Conservation (phyloP, 2,888 invertebrate genomes). For the Lepidocyrtinus sp. region DNA sequence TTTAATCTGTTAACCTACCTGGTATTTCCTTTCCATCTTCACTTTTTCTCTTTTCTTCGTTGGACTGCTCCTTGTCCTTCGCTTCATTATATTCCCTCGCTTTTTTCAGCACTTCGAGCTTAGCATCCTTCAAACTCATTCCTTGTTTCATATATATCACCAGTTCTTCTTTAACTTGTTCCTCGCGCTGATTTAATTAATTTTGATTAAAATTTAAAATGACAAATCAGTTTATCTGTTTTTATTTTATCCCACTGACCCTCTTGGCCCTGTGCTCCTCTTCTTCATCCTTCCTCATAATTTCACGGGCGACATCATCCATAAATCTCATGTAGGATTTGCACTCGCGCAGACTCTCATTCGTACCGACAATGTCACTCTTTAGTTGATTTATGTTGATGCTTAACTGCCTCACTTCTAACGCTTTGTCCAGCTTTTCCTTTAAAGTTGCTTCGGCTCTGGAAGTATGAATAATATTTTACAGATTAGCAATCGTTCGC, state of each 20-base stretch:
- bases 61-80: conserved; percentile 33
- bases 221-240: background rate
- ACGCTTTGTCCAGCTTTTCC: conserved; percentile 62
- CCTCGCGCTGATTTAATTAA: conserved; percentile 60
- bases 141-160: conserved; percentile 76
- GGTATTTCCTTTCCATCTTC: background rate
- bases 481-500: background rate
- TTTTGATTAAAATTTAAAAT: background rate
- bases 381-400: conserved; percentile 67
- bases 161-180: conserved; percentile 69
- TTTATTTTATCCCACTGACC: conserved; percentile 43
- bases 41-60: conserved; percentile 15
- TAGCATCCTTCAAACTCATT: conserved; percentile 80
- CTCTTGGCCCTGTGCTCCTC: conserved; percentile 62
- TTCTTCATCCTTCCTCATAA: conserved; percentile 67
- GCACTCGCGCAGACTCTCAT: conserved; percentile 67
- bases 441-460: conserved; percentile 66
- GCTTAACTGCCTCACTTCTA: conserved; percentile 61
- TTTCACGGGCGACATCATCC: conserved; percentile 66
- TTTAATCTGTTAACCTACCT: too few relatives aligned
- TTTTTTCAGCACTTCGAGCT: conserved; percentile 75
- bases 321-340: conserved; percentile 67
- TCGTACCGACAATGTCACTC: conserved; percentile 65
- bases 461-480: background rate
- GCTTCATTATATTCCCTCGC: conserved; percentile 73